Conservation (phyloP, 2,113 vertebrate genomes). For the Albula goreensis region DNA sequence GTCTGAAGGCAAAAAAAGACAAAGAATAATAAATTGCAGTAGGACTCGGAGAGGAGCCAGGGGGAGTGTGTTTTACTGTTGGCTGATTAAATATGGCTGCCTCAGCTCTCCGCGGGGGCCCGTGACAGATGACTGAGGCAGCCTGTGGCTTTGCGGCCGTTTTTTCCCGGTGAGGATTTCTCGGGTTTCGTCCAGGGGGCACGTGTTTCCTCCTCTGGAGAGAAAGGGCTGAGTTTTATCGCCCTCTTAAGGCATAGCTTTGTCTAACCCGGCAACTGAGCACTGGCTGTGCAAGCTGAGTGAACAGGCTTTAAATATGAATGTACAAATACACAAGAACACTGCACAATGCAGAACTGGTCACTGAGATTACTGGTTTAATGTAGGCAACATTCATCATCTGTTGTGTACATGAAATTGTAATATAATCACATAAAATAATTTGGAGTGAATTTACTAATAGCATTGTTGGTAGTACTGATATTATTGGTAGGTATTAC, state of each 20-base stretch:
- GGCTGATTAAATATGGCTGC: constrained; percentile 58
- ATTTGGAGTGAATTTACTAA: no score
- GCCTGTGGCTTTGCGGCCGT: constrained; percentile 43
- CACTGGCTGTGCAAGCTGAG: no score
- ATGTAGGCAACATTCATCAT: not conserved
- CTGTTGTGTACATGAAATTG: not conserved
- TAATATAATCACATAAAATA: not conserved
- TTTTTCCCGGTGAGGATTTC: constrained; percentile 46
- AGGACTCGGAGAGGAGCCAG: constrained; percentile 50
- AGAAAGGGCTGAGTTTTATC: constrained; percentile 54
- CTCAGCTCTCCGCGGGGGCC: constrained; percentile 43
- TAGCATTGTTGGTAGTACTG: no score
- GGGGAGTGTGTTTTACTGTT: constrained; percentile 44
- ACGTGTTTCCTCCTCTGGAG: not conserved
- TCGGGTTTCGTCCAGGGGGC: constrained; percentile 45
- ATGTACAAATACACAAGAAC: not conserved
- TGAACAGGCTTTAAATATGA: no score
- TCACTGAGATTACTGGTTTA: not conserved
- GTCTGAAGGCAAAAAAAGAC: constrained; percentile 48
- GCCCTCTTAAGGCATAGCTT: constrained; percentile 67
- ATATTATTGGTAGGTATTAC: no score
- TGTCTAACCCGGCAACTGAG: constrained; percentile 21
- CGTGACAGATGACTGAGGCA: constrained; percentile 47
- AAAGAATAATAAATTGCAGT: constrained; percentile 58
- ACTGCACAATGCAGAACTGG: not conserved